A percentile compares a stretch with the other conserved stretches of the same genome.
phyloP scores from a whole-genome alignment of 2,797 vertebrate genomes.

The Parauchenoglanis ngamensis region DNA sequence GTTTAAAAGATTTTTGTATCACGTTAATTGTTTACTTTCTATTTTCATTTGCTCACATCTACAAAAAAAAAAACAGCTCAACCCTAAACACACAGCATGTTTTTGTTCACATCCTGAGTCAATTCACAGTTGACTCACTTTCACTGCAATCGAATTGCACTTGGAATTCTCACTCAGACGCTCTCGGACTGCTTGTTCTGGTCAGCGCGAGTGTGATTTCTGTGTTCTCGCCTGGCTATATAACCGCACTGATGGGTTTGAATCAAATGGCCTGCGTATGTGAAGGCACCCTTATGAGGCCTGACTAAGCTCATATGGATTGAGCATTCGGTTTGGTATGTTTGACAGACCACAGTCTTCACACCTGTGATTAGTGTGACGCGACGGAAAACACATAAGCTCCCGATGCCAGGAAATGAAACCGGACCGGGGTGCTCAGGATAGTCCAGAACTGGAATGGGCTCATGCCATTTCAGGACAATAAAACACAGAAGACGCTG shows the following conservation, averaged over 20 bases:
- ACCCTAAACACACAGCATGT: not conserved
- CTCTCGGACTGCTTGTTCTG: not conserved
- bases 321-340: not conserved
- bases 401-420: conserved; percentile 40
- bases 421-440: conserved; percentile 34
- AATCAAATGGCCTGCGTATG: not conserved
- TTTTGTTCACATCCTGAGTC: not conserved
- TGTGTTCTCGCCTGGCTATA: not conserved
- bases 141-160: not conserved
- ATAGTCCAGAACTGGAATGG: conserved; percentile 19
- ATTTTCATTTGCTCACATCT: not conserved
- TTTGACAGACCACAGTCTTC: conserved; percentile 10
- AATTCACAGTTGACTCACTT: not conserved
- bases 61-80: not conserved
- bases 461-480: conserved; percentile 34
- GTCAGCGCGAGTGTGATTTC: not conserved
- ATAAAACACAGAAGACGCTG: conserved; percentile 13
- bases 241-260: not conserved
- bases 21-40: not conserved
- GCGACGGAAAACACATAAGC: conserved; percentile 44
- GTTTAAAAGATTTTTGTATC: not conserved
- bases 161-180: not conserved
- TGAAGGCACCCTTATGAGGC: not conserved
- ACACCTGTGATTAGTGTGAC: conserved; percentile 41
- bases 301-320: not conserved